These are phyloP conservation scores for Mus pahari DNA, from an alignment of 2,113 vertebrate species.

Conservation along the genomic window DNA sequence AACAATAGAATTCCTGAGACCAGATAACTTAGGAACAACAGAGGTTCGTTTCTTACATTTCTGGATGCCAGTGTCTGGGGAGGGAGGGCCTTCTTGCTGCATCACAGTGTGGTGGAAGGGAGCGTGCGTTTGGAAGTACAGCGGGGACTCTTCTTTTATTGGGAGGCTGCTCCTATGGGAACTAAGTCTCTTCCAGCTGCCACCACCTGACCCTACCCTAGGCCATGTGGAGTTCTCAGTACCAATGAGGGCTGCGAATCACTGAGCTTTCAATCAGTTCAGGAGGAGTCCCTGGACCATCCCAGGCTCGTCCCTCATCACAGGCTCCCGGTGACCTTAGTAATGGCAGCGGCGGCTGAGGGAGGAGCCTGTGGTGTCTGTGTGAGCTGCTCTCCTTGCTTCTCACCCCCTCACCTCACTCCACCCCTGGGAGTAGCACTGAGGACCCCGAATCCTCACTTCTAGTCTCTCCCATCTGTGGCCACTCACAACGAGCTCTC, in stretches of 20 bases:
- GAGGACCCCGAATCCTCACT: accelerated
- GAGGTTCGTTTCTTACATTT: neutral
- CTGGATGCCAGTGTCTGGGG: neutral
- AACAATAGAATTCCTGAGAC: neutral
- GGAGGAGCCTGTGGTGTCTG: neutral
- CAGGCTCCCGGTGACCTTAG: accelerated
- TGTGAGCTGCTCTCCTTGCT: neutral
- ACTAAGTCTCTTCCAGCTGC: neutral
- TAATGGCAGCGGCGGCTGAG: neutral
- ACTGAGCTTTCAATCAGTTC: neutral
- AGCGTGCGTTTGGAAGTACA: neutral
- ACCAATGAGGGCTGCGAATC: accelerated
- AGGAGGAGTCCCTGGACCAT: neutral
- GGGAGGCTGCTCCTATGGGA: neutral
- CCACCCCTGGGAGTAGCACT: neutral
- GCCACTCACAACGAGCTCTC: neutral
- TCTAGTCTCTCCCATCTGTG: neutral
- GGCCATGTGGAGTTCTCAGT: neutral
- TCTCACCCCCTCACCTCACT: accelerated
- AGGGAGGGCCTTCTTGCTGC: neutral
- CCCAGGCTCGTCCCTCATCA: neutral
- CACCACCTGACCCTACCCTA: accelerated
- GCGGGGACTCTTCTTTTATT: neutral
- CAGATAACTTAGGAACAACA: neutral
- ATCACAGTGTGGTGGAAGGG: neutral